A percentile compares a stretch with the other conserved stretches of the same genome.
phyloP scores from a whole-genome alignment of 2,797 vertebrate species.

The Eleutherodactylus coqui region DNA sequence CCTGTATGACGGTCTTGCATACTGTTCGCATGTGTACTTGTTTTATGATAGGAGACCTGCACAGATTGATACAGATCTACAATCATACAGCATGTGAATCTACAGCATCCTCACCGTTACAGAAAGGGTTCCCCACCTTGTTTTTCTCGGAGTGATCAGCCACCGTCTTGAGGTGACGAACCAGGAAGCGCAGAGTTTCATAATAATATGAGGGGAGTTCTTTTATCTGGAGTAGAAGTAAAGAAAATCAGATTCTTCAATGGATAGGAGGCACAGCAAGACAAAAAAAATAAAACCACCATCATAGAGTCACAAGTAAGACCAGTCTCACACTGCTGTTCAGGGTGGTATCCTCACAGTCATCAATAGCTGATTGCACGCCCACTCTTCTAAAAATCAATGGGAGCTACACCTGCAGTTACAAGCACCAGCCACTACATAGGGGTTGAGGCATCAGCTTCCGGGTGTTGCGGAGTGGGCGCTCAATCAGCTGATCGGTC shows the following conservation, averaged over 20 bases:
- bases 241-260: not conserved
- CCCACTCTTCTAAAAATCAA: too few relatives aligned
- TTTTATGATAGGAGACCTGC: not conserved
- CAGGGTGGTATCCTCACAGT: too few relatives aligned
- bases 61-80: too few relatives aligned
- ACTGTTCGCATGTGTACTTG: not conserved
- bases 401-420: too few relatives aligned
- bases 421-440: too few relatives aligned
- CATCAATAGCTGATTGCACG: too few relatives aligned
- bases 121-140: conserved; percentile 79
- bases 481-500: too few relatives aligned
- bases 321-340: not conserved
- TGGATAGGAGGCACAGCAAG: not conserved
- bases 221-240: conserved; percentile 81
- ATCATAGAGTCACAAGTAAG: not conserved
- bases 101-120: not conserved
- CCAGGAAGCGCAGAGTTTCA: conserved; percentile 94
- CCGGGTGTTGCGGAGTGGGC: too few relatives aligned
- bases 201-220: conserved; percentile 94
- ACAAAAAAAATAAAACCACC: not conserved
- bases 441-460: too few relatives aligned
- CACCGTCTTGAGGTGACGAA: conserved; percentile 92
- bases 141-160: conserved; percentile 94
- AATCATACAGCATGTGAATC: not conserved
- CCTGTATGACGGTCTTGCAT: not conserved